Percentiles rank a stretch among this genome's conserved stretches.
phyloP scores from a whole-genome alignment of 2,888 invertebrate genomes.

The Diloba caeruleocephala region DNA sequence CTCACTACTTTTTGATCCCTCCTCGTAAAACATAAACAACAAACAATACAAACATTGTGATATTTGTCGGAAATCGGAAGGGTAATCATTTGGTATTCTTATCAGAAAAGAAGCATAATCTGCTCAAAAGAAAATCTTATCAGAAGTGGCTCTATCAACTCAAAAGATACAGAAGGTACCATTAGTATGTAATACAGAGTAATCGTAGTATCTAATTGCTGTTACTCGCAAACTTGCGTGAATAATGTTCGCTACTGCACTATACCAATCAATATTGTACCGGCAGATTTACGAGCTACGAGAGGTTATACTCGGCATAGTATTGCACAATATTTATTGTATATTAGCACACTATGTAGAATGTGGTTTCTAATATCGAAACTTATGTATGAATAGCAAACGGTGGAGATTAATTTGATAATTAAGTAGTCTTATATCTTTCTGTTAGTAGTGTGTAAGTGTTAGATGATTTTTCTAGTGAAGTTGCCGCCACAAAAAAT shows the following conservation, averaged over 20 bases:
- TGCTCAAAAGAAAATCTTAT: neutral
- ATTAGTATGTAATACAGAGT: conserved; percentile 5
- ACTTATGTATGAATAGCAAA: neutral
- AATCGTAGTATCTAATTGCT: conserved; percentile 42
- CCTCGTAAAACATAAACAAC: no score
- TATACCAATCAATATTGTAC: conserved; percentile 49
- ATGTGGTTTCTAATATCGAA: conserved; percentile 1
- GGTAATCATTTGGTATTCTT: no score
- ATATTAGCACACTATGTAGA: conserved; percentile 3
- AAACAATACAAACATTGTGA: no score
- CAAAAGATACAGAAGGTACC: conserved; percentile 18
- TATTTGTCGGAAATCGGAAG: no score
- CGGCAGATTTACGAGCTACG: conserved; percentile 34
- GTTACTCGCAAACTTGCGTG: conserved; percentile 37
- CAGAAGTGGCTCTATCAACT: no score
- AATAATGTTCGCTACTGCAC: conserved; percentile 26
- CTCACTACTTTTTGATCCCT: no score
- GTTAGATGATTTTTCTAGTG: no score
- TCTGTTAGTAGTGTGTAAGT: no score
- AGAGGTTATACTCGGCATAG: conserved; percentile 22
- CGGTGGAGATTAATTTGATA: no score
- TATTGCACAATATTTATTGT: conserved; percentile 19
- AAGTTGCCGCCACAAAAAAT: no score
- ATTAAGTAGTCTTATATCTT: no score
- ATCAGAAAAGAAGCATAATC: no score